phyloP scores from a whole-genome alignment of 2,797 vertebrate species.

The Enteromius paludinosus region DNA sequence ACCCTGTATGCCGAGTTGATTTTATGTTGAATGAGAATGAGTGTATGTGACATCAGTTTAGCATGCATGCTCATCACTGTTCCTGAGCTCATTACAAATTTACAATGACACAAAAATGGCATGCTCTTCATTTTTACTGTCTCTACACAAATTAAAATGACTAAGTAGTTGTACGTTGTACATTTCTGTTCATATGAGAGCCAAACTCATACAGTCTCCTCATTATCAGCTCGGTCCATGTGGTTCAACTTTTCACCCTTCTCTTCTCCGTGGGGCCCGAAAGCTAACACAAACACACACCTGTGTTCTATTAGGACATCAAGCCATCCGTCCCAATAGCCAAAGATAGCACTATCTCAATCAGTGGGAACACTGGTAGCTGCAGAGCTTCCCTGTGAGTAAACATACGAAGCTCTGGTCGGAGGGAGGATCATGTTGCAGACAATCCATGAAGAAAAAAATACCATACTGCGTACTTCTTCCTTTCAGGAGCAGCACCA shows the following conservation, averaged over 20 bases:
- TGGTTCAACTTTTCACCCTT: conserved; percentile 96
- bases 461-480: background rate
- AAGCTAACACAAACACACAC: conserved; percentile 89
- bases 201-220: conserved; percentile 41
- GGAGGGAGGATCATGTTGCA: background rate
- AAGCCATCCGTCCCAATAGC: conserved; percentile 69
- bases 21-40: conserved; percentile 2
- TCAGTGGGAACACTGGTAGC: conserved; percentile 72
- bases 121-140: conserved; percentile 21
- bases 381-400: conserved; percentile 35
- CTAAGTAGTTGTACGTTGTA: conserved; percentile 39
- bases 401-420: conserved; percentile 45
- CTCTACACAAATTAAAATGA: conserved; percentile 30
- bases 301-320: conserved; percentile 86
- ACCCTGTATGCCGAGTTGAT: background rate
- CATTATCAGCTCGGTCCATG: conserved; percentile 82
- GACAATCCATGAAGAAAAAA: background rate
- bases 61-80: conserved; percentile 12
- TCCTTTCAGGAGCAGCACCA: conserved; percentile 3
- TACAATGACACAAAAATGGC: conserved; percentile 29
- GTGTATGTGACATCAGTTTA: background rate
- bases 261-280: conserved; percentile 91
- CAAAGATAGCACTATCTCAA: conserved; percentile 78
- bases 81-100: conserved; percentile 31
- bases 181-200: conserved; percentile 42